Conservation (phyloP, 1,140 invertebrate genomes). For the Cyphomyrmex costatus region DNA sequence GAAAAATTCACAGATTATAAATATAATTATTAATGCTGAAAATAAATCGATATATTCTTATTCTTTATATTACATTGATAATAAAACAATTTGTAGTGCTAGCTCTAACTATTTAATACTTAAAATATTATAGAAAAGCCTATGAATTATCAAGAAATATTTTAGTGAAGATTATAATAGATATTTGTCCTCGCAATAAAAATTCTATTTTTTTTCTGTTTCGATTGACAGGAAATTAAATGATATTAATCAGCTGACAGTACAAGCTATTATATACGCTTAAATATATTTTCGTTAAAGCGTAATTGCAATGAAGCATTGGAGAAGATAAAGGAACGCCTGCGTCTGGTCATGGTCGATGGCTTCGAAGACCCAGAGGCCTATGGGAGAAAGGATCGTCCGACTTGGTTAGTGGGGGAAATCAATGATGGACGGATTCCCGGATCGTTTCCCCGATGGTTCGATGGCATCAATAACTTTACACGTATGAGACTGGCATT, state of each 20-base stretch:
- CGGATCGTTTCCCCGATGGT: conserved; percentile 74
- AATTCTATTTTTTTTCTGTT: neutral
- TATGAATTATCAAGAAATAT: neutral
- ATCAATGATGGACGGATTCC: conserved; percentile 83
- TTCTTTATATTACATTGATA: neutral
- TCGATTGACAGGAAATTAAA: conserved; percentile 37
- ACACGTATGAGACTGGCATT: conserved; percentile 71
- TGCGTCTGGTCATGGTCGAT: conserved; percentile 55
- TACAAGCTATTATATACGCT: conserved; percentile 11
- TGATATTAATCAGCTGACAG: conserved; percentile 28
- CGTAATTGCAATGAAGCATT: conserved; percentile 31
- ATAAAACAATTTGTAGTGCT: neutral
- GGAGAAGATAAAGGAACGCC: conserved; percentile 50
- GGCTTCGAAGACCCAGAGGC: conserved; percentile 53
- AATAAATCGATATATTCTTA: neutral
- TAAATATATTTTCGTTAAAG: conserved; percentile 55
- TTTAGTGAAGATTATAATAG: neutral
- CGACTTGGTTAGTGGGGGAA: conserved; percentile 70
- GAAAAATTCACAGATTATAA: conserved; percentile 11
- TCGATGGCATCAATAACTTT: conserved; percentile 77
- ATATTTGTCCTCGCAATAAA: neutral
- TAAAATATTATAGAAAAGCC: neutral
- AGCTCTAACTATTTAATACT: conserved; percentile 8
- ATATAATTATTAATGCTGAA: conserved; percentile 7
- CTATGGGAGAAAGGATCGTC: conserved; percentile 73